Percentiles rank a stretch among this genome's conserved stretches.
These are phyloP conservation scores for Cisticola juncidis DNA, from an alignment of 2,113 vertebrate species.

Conservation along the genomic window DNA sequence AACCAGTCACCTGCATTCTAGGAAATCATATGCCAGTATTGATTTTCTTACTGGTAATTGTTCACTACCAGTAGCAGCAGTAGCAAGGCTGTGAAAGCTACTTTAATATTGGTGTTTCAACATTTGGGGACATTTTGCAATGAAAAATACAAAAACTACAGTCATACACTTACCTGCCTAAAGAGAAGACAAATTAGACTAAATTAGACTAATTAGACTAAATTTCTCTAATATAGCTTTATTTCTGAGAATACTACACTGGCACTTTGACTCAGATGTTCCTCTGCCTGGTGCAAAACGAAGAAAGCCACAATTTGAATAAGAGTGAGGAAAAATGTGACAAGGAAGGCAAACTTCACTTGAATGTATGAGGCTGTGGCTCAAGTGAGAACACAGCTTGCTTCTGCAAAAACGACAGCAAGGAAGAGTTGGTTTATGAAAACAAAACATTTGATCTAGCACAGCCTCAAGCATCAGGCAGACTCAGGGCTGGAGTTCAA, in stretches of 20 bases:
- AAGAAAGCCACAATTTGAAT: neutral
- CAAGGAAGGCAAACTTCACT: neutral
- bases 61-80: neutral
- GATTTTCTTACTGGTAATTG: constrained; percentile 20
- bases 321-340: neutral
- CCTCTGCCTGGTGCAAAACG: neutral
- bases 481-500: neutral
- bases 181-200: neutral
- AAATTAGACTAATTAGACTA: neutral
- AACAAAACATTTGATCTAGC: neutral
- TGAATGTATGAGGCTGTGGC: neutral
- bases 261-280: neutral
- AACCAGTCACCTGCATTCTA: neutral
- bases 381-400: neutral
- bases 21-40: constrained; percentile 22
- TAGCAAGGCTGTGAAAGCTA: neutral
- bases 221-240: neutral
- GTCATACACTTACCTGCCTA: neutral
- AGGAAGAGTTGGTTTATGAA: neutral
- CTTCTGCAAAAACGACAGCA: neutral
- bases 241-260: neutral
- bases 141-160: neutral
- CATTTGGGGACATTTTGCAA: neutral
- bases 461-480: neutral
- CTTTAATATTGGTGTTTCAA: neutral